Conservation (phyloP, 2,797 vertebrate species). For the Microctenopoma stevenorrisi region DNA sequence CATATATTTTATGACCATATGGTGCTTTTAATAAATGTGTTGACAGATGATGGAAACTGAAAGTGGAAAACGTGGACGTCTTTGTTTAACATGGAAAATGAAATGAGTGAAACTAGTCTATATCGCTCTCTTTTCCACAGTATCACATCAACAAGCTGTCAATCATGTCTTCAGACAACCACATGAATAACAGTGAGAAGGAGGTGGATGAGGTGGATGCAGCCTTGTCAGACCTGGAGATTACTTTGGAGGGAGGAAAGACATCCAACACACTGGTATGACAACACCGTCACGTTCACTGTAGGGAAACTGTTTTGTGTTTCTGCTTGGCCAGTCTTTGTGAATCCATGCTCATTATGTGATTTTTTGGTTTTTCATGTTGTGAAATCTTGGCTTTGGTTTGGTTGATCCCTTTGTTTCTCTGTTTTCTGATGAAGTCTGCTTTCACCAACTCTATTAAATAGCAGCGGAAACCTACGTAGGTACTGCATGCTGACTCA, state of each 20-base stretch:
- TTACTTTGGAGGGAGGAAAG: constrained; percentile 97
- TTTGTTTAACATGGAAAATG: not conserved
- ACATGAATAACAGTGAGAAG: constrained; percentile 99
- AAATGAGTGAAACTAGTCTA: not conserved
- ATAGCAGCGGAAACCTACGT: constrained; percentile 2
- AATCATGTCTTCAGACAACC: constrained; percentile 98
- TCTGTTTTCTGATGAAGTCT: constrained; percentile 9
- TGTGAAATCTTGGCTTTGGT: constrained; percentile 1
- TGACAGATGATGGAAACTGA: not conserved
- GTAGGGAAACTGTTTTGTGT: not conserved
- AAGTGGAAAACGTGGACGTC: not conserved
- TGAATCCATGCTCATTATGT: not conserved
- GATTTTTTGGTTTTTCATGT: not conserved
- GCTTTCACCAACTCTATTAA: constrained; percentile 36
- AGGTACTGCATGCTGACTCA: constrained; percentile 18
- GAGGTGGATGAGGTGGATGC: constrained; percentile 99
- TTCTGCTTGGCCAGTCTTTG: not conserved
- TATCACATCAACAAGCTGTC: constrained; percentile 99
- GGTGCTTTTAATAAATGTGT: not conserved
- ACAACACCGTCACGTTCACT: not conserved
- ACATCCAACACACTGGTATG: constrained; percentile 94
- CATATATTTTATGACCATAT: not conserved
- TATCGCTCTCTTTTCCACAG: constrained; percentile 72
- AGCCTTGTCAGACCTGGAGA: constrained; percentile 96
- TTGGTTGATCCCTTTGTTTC: constrained; percentile 29